A percentile compares a stretch with the other conserved stretches of the same genome.
Evolutionary conservation across 2,113 vertebrate species (phyloP).

Genomic region (Syrrhaptes paradoxus): DNA sequence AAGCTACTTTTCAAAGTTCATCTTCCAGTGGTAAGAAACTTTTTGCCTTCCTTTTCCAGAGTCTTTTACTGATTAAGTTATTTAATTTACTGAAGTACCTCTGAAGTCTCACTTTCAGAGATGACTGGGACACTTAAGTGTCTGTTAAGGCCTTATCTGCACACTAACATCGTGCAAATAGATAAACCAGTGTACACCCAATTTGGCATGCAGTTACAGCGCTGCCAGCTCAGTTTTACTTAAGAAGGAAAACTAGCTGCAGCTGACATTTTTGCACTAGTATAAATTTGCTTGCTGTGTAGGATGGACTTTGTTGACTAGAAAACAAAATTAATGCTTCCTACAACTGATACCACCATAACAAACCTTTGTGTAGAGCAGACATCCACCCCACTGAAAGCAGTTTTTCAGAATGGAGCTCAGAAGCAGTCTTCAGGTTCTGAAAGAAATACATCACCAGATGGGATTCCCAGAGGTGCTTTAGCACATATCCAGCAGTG

Average conservation of each 20-base stretch:
- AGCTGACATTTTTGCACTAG: background rate
- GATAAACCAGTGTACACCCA: background rate
- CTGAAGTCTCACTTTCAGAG: background rate
- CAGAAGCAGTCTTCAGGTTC: background rate
- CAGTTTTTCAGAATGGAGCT: background rate
- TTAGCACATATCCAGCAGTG: background rate
- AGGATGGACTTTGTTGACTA: background rate
- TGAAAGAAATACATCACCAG: background rate
- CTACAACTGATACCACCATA: background rate
- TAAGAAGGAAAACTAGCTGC: background rate
- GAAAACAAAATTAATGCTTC: background rate
- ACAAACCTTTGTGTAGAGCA: background rate
- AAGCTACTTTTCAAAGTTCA: background rate
- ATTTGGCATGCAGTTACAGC: background rate
- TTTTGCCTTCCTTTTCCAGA: background rate
- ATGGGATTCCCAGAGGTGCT: background rate
- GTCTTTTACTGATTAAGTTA: background rate
- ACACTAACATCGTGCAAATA: background rate
- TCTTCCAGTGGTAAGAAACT: background rate
- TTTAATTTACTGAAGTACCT: background rate
- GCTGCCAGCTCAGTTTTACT: background rate
- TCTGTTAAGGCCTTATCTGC: background rate
- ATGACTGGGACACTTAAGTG: background rate
- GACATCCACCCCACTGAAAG: background rate
- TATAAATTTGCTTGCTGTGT: background rate